Evolutionary conservation across 2,797 vertebrate genomes (phyloP).

Genomic region (Sarcoramphus papa): DNA sequence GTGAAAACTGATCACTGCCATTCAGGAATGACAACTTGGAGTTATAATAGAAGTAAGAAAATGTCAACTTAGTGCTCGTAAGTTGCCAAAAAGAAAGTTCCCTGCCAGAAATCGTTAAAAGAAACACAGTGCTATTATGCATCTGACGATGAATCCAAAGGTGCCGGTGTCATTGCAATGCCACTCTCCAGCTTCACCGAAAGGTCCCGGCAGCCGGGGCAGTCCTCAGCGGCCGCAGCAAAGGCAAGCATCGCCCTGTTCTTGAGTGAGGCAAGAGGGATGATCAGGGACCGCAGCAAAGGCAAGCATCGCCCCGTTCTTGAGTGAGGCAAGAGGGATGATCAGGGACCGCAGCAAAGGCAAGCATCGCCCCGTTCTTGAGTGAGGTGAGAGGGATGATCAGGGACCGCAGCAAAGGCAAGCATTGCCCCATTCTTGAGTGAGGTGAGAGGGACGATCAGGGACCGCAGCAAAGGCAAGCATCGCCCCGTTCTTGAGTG

Average conservation of each 20-base stretch:
- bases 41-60: neutral
- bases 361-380: accelerated
- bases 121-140: accelerated
- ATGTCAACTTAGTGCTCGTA: neutral
- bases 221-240: accelerated
- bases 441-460: accelerated
- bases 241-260: accelerated
- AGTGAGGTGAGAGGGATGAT: accelerated
- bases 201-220: accelerated
- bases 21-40: neutral
- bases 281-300: accelerated
- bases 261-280: accelerated
- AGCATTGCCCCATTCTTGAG: accelerated
- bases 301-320: accelerated
- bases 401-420: accelerated
- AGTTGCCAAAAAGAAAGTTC: neutral
- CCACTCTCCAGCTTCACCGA: accelerated
- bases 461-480: too few species aligned
- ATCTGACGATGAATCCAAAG: neutral
- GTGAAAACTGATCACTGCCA: neutral
- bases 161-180: accelerated
- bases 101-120: neutral
- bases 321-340: accelerated
- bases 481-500: accelerated
- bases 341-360: accelerated